A percentile compares a stretch with the other conserved stretches of the same genome.
These are phyloP conservation scores for Malacosoma neustria DNA, from an alignment of 2,888 invertebrate genomes.

Conservation along the genomic window DNA sequence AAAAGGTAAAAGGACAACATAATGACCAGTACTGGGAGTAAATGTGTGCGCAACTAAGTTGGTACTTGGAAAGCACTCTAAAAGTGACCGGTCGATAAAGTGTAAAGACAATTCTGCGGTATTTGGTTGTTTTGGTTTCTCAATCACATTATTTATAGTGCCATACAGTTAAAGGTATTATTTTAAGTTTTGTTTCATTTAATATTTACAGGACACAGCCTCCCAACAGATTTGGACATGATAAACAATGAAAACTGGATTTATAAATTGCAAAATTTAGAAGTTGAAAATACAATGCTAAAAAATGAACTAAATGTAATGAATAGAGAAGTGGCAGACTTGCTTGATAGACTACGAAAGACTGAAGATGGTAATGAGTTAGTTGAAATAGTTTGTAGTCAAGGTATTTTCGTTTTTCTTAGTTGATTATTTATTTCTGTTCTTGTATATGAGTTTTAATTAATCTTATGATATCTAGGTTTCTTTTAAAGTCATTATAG, in stretches of 20 bases:
- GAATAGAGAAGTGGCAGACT: constrained; percentile 48
- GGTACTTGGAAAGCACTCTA: no score
- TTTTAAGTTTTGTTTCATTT: not conserved
- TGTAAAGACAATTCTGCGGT: no score
- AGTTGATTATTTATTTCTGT: constrained; percentile 6
- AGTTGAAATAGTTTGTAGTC: constrained; percentile 21
- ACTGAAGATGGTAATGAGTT: constrained; percentile 55
- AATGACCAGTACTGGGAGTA: no score
- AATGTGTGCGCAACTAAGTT: no score
- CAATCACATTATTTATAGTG: no score
- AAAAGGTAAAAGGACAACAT: no score
- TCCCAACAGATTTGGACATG: constrained; percentile 42
- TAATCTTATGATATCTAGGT: no score
- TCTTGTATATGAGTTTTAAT: constrained; percentile 5
- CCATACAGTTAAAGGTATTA: not conserved
- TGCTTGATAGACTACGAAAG: constrained; percentile 37
- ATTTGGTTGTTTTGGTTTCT: no score
- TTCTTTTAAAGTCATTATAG: no score
- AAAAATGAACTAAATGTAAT: constrained; percentile 61
- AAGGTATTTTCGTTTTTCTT: constrained; percentile 33
- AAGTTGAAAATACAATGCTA: constrained; percentile 61
- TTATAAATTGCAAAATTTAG: constrained; percentile 49
- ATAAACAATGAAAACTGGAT: constrained; percentile 27
- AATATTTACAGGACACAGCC: constrained; percentile 38
- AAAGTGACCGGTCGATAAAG: no score